A percentile compares a stretch with the other conserved stretches of the same genome.
Evolutionary conservation across 2,888 invertebrate species (phyloP).

Genomic region (Cordylochernes scorpioides): DNA sequence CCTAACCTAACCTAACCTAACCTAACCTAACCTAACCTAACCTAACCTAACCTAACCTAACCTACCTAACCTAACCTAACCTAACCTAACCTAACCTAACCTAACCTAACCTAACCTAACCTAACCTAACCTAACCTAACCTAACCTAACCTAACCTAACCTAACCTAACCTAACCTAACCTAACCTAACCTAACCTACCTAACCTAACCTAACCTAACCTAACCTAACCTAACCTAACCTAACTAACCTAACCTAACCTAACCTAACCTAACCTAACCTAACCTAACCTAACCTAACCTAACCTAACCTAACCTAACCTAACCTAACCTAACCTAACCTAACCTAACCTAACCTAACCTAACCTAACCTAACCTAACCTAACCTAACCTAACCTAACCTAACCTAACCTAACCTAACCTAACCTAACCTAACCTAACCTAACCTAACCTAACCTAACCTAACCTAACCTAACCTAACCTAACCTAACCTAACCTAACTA

Average conservation of each 20-base stretch:
- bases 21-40: constrained; percentile 2
- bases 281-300: neutral
- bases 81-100: constrained; percentile 4
- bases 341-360: neutral
- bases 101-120: constrained; percentile 3
- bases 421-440: neutral
- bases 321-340: constrained; percentile 1
- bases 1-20: too few relatives aligned
- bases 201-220: neutral
- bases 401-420: constrained; percentile 1
- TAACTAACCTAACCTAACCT: neutral
- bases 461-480: neutral
- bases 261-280: neutral
- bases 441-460: neutral
- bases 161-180: neutral
- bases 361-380: constrained; percentile 1
- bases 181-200: neutral
- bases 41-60: constrained; percentile 1
- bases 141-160: neutral
- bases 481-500: neutral
- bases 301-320: neutral
- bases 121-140: neutral
- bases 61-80: constrained; percentile 4
- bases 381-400: neutral
- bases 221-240: neutral